phyloP scores from a whole-genome alignment of 1,140 invertebrate genomes.

The Cydia splendana region DNA sequence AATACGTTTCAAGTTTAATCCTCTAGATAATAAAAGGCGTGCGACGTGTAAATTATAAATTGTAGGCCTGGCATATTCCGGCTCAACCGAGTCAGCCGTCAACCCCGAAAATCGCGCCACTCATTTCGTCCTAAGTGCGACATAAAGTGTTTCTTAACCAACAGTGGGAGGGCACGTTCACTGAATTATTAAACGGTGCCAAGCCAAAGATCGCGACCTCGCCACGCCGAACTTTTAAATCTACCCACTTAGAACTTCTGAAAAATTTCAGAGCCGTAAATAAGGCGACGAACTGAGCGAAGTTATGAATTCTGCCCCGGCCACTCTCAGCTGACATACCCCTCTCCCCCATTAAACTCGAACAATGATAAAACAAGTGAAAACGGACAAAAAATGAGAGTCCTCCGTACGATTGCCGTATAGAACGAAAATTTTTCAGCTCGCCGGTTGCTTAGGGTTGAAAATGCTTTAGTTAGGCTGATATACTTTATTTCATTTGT shows the following conservation, averaged over 20 bases:
- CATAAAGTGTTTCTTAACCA: constrained; percentile 21
- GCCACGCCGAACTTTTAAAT: constrained; percentile 32
- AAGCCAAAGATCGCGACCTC: constrained; percentile 23
- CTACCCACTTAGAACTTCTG: constrained; percentile 32
- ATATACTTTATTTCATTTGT: constrained; percentile 26
- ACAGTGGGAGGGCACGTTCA: constrained; percentile 21
- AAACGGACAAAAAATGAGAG: neutral
- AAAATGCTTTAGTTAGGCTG: constrained; percentile 17
- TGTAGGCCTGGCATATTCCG: constrained; percentile 8
- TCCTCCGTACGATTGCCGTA: neutral
- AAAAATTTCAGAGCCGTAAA: constrained; percentile 32
- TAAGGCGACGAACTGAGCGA: constrained; percentile 23
- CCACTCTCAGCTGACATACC: neutral
- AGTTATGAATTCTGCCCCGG: constrained; percentile 30
- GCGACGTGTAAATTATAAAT: constrained; percentile 24
- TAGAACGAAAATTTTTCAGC: neutral
- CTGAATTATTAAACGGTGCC: constrained; percentile 32
- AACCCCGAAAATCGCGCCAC: constrained; percentile 20
- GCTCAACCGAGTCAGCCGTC: neutral
- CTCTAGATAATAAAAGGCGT: neutral
- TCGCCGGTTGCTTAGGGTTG: constrained; percentile 10
- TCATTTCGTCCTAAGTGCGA: constrained; percentile 20
- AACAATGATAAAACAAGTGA: too few relatives aligned
- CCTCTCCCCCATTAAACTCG: neutral
- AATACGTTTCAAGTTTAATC: constrained; percentile 4